Percentiles rank a stretch among this genome's conserved stretches.
Conservation (phyloP, 2,888 invertebrate species). For the Ophioninae sp. region DNA sequence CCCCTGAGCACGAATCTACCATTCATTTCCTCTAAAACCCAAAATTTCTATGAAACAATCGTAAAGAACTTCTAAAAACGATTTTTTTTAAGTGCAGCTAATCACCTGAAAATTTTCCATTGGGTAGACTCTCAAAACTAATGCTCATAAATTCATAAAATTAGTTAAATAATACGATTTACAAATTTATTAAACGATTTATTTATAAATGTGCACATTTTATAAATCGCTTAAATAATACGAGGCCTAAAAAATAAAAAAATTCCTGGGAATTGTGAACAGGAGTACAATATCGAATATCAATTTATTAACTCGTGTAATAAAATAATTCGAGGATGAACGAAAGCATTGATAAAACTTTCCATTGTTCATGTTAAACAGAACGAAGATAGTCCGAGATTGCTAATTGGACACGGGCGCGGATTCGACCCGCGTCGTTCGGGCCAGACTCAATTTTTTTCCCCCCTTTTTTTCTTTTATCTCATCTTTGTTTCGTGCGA, state of each 20-base stretch:
- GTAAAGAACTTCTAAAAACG: no score
- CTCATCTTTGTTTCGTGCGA: constrained; percentile 15
- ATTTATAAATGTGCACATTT: no score
- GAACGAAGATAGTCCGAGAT: constrained; percentile 56
- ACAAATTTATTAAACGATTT: no score
- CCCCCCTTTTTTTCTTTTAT: constrained; percentile 22
- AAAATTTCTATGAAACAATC: no score
- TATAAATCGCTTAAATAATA: background rate
- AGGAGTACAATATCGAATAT: background rate
- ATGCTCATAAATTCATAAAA: no score
- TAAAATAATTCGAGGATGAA: background rate
- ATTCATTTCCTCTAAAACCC: no score
- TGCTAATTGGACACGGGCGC: constrained; percentile 63
- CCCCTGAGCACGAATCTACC: no score
- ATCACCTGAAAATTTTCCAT: no score
- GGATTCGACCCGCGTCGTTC: constrained; percentile 24
- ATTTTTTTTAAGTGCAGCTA: no score
- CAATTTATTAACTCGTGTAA: constrained; percentile 7
- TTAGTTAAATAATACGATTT: no score
- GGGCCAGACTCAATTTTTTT: constrained; percentile 24
- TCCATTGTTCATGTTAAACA: constrained; percentile 38
- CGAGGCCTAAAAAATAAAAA: background rate
- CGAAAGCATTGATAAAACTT: background rate
- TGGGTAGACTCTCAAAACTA: no score
- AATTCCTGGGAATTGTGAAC: background rate